Conservation (phyloP, 1,140 invertebrate species). For the Bicyclus anynana region DNA sequence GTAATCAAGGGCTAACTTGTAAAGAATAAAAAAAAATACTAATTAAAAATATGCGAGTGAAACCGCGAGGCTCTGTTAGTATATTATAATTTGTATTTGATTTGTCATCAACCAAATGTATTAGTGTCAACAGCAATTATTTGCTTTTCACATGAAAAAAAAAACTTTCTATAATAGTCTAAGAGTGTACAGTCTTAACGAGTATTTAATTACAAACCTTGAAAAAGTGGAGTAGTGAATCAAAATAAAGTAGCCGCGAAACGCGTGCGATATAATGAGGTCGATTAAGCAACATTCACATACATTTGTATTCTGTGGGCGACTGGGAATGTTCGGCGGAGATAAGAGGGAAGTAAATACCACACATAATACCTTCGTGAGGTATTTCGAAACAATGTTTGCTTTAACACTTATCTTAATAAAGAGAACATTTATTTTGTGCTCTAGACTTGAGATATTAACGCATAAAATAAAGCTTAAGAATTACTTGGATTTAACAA, state of each 20-base stretch:
- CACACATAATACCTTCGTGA: neutral
- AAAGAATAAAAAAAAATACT: too few species aligned
- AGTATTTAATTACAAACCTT: neutral
- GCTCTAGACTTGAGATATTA: neutral
- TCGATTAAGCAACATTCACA: neutral
- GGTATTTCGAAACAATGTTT: slow-evolving; percentile 4
- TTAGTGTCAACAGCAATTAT: too few species aligned
- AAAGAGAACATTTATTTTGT: neutral
- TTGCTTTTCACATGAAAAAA: too few species aligned
- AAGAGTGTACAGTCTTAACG: neutral
- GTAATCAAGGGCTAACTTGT: too few species aligned
- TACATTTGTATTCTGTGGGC: neutral
- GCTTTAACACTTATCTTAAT: slow-evolving; percentile 4
- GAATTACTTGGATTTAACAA: too few species aligned
- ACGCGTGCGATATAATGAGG: neutral
- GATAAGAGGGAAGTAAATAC: slow-evolving; percentile 2
- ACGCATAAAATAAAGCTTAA: neutral
- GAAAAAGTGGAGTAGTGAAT: neutral
- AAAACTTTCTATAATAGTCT: too few species aligned
- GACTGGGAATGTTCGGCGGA: neutral
- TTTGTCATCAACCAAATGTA: too few species aligned
- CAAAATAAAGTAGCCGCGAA: neutral
- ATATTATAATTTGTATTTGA: too few species aligned
- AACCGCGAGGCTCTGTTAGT: too few species aligned
- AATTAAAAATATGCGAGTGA: too few species aligned